Evolutionary conservation across 2,797 vertebrate species (phyloP).

Genomic region (Hydrocynus forskahlii): DNA sequence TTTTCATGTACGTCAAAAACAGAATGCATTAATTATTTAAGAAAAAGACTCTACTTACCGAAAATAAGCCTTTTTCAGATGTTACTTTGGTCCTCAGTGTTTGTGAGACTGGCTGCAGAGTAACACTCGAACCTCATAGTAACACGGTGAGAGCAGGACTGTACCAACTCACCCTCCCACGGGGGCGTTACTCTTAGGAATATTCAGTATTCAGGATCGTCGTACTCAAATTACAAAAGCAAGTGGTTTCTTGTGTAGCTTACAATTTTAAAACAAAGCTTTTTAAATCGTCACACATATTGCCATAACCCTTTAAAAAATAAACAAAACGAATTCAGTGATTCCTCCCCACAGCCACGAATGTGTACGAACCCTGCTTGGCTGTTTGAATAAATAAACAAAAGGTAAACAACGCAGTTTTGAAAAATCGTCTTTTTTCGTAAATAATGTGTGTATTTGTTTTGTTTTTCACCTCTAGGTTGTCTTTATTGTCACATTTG

Average conservation of each 20-base stretch:
- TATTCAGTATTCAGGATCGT: neutral
- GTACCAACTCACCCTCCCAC: neutral
- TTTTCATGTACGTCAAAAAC: too few relatives aligned
- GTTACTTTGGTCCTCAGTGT: too few relatives aligned
- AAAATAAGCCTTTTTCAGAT: too few relatives aligned
- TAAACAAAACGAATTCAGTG: neutral
- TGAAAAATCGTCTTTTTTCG: too few relatives aligned
- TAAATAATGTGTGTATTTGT: too few relatives aligned
- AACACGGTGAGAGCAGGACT: neutral
- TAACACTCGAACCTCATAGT: neutral
- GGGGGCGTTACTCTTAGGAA: neutral
- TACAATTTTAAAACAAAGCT: neutral
- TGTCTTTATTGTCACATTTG: too few relatives aligned
- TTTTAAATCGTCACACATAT: neutral
- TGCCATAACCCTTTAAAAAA: neutral
- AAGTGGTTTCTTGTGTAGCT: neutral
- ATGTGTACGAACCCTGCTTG: conserved; percentile 6
- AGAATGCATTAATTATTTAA: too few relatives aligned
- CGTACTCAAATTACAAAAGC: neutral
- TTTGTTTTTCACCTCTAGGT: too few relatives aligned
- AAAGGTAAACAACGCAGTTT: neutral
- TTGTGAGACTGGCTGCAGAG: too few relatives aligned
- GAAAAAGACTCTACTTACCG: too few relatives aligned
- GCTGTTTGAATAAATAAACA: conserved; percentile 26
- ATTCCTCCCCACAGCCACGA: neutral